Conservation (phyloP, 2,113 vertebrate species). For the Mormyrus lacerda region DNA sequence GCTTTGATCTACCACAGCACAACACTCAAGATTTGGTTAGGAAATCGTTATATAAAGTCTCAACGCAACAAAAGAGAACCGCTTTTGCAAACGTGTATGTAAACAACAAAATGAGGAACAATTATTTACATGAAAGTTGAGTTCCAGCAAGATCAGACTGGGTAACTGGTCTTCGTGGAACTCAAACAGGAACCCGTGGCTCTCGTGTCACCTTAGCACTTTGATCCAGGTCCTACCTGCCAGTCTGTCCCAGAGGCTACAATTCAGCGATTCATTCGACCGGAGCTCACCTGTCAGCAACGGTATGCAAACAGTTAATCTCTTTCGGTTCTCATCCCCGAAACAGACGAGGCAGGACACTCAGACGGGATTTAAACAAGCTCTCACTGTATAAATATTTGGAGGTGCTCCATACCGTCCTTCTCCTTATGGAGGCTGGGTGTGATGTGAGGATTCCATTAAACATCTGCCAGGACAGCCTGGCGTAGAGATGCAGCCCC, state of each 20-base stretch:
- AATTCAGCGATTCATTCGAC: background rate
- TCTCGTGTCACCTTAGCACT: background rate
- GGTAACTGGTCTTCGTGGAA: background rate
- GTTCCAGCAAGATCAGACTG: background rate
- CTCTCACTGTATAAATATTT: constrained; percentile 35
- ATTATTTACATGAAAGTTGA: background rate
- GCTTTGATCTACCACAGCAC: no score
- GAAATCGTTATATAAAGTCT: background rate
- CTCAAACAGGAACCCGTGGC: background rate
- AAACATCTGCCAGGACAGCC: constrained; percentile 34
- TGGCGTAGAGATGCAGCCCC: constrained; percentile 23
- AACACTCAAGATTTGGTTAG: background rate
- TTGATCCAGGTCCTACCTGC: background rate
- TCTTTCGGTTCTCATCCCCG: background rate
- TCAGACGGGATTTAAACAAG: constrained; percentile 29
- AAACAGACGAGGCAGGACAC: background rate
- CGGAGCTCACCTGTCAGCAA: background rate
- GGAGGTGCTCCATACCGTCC: constrained; percentile 30
- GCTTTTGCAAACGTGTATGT: background rate
- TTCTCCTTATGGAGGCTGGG: constrained; percentile 31
- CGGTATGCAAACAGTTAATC: background rate
- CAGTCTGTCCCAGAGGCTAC: background rate
- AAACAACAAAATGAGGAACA: background rate
- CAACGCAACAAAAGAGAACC: background rate
- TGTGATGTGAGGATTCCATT: constrained; percentile 34